Evolutionary conservation across 2,888 invertebrate species (phyloP), one percentile per base, ranked within the genome.

Genomic region (Aspidiotus rigidus): DNA sequence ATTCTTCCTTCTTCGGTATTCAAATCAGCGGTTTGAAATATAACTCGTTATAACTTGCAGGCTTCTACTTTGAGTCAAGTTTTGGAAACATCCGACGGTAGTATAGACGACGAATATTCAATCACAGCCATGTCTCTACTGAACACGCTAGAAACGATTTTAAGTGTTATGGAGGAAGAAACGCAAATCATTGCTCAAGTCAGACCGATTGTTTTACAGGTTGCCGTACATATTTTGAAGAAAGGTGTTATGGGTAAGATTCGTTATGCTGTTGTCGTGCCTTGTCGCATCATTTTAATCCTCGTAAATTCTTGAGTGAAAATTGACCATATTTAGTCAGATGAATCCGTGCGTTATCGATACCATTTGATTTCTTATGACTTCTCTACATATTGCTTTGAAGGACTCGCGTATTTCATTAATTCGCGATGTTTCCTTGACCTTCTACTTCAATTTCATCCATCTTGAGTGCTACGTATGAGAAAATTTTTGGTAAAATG

Each of bases 61-160:
- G 89, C 90, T 7, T 83, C 86, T 0, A 92, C 91, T 6, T 91
- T 92, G 76, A 88, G 86, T 71, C 81, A 81, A 73, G 83, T 80
- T 7, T 77, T 92, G 7, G 90, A 90, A 77, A 88, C 88, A 0
- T 90, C 91, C 75, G 88, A 89, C 62, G 90, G 90, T 6, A 88
- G 90, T 0, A 97, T 97, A 75, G 97, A 98, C 78, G 95, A 94
- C 77, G 94, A 96, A 8, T 69, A 69, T 49, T 69, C 71, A 11
- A 93, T 98, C 69, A 92, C 95, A 1, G 95, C 97, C 0, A 95
- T 98, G 91, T 96, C 97, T 17, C 82, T 99, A 42, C 81, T 99
- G 11, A 96, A 92, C 77, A 96, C 98, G 2, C 91, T 99, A 79
- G 96, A 98, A 79, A 96, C 94, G 0, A 83, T 99, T 49, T 81